Percentiles rank a stretch among this genome's conserved stretches.
phyloP scores from a whole-genome alignment of 2,113 vertebrate species.

The Brienomyrus longianalis region DNA sequence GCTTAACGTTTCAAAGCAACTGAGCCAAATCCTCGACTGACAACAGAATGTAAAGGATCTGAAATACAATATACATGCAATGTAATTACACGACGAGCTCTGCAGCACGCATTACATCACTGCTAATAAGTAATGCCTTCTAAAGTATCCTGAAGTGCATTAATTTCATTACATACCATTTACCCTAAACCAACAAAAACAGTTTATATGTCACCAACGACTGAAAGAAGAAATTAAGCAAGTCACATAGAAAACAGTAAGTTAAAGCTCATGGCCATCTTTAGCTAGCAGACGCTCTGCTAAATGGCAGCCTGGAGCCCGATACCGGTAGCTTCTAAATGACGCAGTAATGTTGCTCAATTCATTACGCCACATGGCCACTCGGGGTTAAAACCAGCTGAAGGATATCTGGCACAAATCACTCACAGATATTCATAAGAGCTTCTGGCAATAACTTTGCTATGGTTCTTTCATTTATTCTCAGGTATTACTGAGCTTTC shows the following conservation, averaged over 20 bases:
- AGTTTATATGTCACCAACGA: neutral
- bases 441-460: neutral
- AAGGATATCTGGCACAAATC: neutral
- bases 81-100: neutral
- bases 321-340: neutral
- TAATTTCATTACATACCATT: constrained; percentile 6
- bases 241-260: neutral
- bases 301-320: neutral
- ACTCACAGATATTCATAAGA: neutral
- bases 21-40: neutral
- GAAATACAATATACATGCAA: neutral
- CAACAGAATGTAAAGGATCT: neutral
- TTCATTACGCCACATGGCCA: neutral
- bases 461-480: neutral
- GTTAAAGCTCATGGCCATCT: neutral
- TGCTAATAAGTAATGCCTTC: neutral
- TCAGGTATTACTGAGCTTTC: neutral
- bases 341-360: neutral
- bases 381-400: neutral
- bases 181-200: neutral
- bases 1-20: neutral
- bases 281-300: neutral
- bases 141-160: neutral
- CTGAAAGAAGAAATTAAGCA: neutral
- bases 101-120: neutral